A percentile compares a stretch with the other conserved stretches of the same genome.
Evolutionary conservation across 2,113 vertebrate genomes (phyloP).

Genomic region (Sinocyclocheilus anophthalmus): DNA sequence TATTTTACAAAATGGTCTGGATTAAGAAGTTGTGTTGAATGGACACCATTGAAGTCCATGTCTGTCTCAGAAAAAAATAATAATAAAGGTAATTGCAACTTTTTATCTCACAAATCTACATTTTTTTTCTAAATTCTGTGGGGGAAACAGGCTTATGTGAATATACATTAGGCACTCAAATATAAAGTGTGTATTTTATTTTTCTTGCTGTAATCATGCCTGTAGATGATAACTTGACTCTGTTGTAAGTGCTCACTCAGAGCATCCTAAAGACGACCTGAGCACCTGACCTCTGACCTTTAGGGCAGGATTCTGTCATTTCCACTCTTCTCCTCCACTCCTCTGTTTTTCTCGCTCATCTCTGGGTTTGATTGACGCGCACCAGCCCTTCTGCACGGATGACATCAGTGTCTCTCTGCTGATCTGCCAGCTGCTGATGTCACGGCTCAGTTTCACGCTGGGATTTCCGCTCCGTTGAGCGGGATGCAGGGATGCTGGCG

Average conservation of each 20-base stretch:
- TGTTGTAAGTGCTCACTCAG: neutral
- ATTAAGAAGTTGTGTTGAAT: too few relatives aligned
- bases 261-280: neutral
- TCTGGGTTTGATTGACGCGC: conserved; percentile 62
- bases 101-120: too few relatives aligned
- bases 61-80: too few relatives aligned
- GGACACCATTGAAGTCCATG: too few relatives aligned
- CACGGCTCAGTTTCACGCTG: conserved; percentile 72
- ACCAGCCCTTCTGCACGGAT: conserved; percentile 67
- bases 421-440: conserved; percentile 74
- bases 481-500: conserved; percentile 64
- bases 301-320: neutral
- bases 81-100: too few relatives aligned
- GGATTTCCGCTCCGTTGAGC: conserved; percentile 70
- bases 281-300: neutral
- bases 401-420: conserved; percentile 60
- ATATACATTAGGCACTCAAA: neutral
- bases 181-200: neutral
- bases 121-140: too few relatives aligned
- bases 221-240: neutral
- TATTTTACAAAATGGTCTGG: too few relatives aligned
- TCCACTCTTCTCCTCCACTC: neutral
- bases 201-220: neutral
- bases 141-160: too few relatives aligned
- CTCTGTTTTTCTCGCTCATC: neutral